phyloP scores from a whole-genome alignment of 2,113 vertebrate genomes.

The Parotia lawesii region DNA sequence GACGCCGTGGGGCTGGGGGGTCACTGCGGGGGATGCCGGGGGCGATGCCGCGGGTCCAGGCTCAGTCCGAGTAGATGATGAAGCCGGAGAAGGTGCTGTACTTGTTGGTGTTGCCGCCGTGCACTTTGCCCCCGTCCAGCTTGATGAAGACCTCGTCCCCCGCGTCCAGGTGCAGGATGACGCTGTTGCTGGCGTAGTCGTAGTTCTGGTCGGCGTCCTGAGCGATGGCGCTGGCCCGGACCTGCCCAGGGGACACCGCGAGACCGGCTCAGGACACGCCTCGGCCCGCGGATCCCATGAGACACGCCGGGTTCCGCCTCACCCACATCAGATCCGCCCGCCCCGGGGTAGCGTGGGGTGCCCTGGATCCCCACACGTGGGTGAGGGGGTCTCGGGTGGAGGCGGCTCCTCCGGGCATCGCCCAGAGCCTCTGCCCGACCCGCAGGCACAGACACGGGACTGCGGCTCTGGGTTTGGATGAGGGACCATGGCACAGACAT shows the following conservation, averaged over 20 bases:
- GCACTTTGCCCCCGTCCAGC: conserved; percentile 95
- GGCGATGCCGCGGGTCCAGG: background rate
- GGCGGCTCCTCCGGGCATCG: background rate
- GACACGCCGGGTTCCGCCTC: background rate
- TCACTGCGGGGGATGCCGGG: background rate
- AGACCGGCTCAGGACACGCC: background rate
- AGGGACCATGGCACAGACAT: too few relatives aligned
- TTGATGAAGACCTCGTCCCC: conserved; percentile 97
- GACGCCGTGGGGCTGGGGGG: background rate
- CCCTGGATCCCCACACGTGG: accelerated
- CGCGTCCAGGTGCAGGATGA: conserved; percentile 95
- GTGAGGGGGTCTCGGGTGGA: accelerated
- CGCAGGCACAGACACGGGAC: accelerated
- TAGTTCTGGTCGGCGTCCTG: conserved; percentile 98
- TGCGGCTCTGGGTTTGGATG: too few relatives aligned
- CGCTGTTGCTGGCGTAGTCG: conserved; percentile 97
- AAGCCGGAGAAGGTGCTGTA: conserved; percentile 99
- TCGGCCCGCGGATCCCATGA: background rate
- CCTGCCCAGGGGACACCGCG: conserved; percentile 69
- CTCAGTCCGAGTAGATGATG: conserved; percentile 97
- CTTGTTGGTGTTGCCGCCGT: conserved; percentile 98
- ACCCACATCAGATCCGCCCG: accelerated
- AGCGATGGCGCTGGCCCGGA: conserved; percentile 94
- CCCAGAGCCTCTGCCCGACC: background rate
- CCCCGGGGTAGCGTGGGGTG: accelerated